These are phyloP conservation scores for Tethea ocularis DNA, from an alignment of 2,888 invertebrate species.

Conservation along the genomic window DNA sequence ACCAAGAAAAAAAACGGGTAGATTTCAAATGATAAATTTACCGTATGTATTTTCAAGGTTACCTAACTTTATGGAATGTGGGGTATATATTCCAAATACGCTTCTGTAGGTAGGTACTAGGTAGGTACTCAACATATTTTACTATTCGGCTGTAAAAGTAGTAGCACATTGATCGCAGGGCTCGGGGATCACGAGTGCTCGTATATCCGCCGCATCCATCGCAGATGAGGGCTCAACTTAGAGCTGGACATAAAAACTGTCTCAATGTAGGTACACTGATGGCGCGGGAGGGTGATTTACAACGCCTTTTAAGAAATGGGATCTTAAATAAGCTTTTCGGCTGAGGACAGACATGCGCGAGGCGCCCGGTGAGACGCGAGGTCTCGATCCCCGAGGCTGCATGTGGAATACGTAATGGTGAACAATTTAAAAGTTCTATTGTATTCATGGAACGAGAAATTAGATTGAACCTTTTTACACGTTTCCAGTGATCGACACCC, in stretches of 20 bases:
- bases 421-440: neutral
- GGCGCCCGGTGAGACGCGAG: neutral
- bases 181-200: neutral
- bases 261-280: neutral
- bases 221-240: neutral
- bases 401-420: slow-evolving; percentile 2
- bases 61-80: no score
- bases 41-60: no score
- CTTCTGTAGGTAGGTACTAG: neutral
- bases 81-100: no score
- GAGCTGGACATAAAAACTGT: neutral
- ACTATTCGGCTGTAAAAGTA: neutral
- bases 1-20: no score
- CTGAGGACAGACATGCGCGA: neutral
- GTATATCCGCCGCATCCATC: neutral
- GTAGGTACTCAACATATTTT: neutral
- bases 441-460: neutral
- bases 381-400: neutral
- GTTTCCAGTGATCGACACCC: neutral
- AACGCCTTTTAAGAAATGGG: neutral
- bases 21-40: no score
- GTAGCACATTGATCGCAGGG: neutral
- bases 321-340: neutral
- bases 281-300: neutral
- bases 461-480: neutral